Conservation (phyloP, 2,888 invertebrate genomes). For the Folsomia candida region DNA sequence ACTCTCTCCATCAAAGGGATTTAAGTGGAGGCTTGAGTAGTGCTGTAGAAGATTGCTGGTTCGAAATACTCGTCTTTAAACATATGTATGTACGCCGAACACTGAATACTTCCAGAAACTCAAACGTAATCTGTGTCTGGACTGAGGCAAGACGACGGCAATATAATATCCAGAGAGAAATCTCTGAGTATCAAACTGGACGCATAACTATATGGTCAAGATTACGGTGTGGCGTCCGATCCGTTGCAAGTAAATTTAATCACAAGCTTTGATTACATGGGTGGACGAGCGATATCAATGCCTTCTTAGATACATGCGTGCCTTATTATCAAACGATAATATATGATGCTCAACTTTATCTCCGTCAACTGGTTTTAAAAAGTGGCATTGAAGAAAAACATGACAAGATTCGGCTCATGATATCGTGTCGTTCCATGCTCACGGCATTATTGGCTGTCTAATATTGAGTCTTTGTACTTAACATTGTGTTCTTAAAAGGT, state of each 20-base stretch:
- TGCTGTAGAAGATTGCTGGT: neutral
- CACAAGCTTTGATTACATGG: no score
- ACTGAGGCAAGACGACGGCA: no score
- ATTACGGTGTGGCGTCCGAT: neutral
- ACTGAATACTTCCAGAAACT: neutral
- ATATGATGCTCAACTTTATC: neutral
- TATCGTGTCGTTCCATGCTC: neutral
- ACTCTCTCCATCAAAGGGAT: neutral
- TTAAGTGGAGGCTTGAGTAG: neutral
- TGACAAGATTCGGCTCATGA: neutral
- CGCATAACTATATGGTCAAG: neutral
- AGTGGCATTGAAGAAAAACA: neutral
- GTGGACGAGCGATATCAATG: no score
- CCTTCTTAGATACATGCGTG: neutral
- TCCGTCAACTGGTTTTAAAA: neutral
- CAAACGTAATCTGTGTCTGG: neutral
- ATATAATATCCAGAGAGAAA: no score
- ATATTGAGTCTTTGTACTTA: neutral
- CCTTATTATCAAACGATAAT: neutral
- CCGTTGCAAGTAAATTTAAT: no score
- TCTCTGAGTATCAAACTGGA: no score
- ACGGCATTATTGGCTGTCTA: neutral
- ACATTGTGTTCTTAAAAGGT: constrained; percentile 6
- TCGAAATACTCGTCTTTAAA: neutral
- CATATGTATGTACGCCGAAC: neutral